Base-by-base conservation (phyloP, 1,140 invertebrate genomes). In the Trachelipus rathkii region DNA sequence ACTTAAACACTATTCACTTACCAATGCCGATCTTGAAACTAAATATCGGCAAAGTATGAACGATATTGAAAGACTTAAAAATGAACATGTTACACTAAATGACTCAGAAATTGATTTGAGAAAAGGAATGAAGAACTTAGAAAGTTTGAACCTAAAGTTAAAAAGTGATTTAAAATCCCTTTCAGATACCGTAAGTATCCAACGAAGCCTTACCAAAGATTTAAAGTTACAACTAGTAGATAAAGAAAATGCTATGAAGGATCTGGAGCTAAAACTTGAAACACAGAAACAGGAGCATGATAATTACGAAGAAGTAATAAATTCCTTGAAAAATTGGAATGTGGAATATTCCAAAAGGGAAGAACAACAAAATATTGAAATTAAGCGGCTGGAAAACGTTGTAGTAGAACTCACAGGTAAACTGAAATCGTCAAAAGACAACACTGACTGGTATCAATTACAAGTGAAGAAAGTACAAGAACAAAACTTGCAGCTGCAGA, bases 381-480 rank as follows among this genome's bases (percentile, higher is more conserved):
- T 13, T 60, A 60, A 60, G 8, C 11, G 19, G 8, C 11, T 60
- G 11, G 50, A 60, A 43, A 44, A 68, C 11, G 44, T 69, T 33
- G 10, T 19, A 24, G 71, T n/a, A 44, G 75, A 74, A 67, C 10
- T 68, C 5, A n/a, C 72, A 10, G 24, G 43, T 23, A 75, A 79
- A 71, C 11, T 76, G 5, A 45, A 74, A 24, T 44, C 72, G 10
- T 33, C 67, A 13, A 68, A 76, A 21, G 68, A 60, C 10, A 69
- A 71, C 43, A 76, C 43, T 21, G 19, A 66, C 9, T 74, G 78
- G 72, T 76, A 77, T 53, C 78, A 79, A 21, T 71, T 76, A 46
- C 78, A 79, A 46, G 43, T 79, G 21, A 74, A 77, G n/a, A 60
- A 46, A 8, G 75, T 75, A 10, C 75, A 79, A 74, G 24, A 66